A percentile compares a stretch with the other conserved stretches of the same genome.
Evolutionary conservation across 2,888 invertebrate genomes (phyloP).

Genomic region (Zygaena filipendulae): DNA sequence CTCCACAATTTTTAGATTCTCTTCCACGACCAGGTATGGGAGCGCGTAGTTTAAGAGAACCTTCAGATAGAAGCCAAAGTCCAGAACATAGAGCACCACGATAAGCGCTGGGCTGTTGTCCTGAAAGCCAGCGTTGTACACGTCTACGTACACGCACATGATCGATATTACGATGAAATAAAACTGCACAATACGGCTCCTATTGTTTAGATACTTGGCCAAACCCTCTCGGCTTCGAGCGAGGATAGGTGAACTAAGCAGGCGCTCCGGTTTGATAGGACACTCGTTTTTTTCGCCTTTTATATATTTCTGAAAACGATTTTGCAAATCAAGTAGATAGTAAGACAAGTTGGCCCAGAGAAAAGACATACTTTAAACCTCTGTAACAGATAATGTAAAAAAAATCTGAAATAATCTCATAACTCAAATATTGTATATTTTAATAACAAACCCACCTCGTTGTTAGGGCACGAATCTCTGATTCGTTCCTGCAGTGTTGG

Average conservation of each 20-base stretch:
- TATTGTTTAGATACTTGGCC: constrained; percentile 23
- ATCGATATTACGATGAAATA: constrained; percentile 34
- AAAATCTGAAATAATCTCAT: too few relatives aligned
- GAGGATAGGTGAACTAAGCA: too few relatives aligned
- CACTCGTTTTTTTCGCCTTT: too few relatives aligned
- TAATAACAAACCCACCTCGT: constrained; percentile 21
- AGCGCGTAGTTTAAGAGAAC: too few relatives aligned
- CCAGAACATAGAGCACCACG: constrained; percentile 29
- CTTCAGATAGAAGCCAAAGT: constrained; percentile 35
- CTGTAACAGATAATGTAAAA: too few relatives aligned
- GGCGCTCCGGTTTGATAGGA: too few relatives aligned
- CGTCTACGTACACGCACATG: constrained; percentile 32
- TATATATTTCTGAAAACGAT: constrained; percentile 32
- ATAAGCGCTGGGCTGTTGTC: constrained; percentile 28
- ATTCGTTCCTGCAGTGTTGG: constrained; percentile 27
- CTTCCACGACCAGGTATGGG: too few relatives aligned
- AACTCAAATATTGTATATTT: too few relatives aligned
- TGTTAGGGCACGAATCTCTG: constrained; percentile 19
- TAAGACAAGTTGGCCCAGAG: too few relatives aligned
- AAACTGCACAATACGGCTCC: constrained; percentile 25
- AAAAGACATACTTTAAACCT: too few relatives aligned
- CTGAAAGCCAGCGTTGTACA: constrained; percentile 46
- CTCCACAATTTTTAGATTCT: too few relatives aligned
- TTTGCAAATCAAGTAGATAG: too few relatives aligned
- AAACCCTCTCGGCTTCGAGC: constrained; percentile 16